phyloP scores from a whole-genome alignment of 2,888 invertebrate genomes.

The Aphrophora alni region DNA sequence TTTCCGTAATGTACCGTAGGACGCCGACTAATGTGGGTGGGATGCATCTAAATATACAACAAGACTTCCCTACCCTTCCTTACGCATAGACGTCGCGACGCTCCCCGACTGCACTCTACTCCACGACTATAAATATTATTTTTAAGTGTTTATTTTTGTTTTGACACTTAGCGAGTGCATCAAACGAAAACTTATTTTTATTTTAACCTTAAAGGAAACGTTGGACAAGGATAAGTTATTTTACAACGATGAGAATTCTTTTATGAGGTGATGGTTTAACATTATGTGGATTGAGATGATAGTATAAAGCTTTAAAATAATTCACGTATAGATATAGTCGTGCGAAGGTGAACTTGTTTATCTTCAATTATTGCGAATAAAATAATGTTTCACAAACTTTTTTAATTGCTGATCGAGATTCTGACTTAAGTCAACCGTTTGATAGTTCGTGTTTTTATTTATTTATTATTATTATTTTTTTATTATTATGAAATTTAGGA shows the following conservation, averaged over 20 bases:
- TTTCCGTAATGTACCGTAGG: background rate
- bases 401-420: no score
- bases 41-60: background rate
- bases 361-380: no score
- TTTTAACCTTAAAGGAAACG: background rate
- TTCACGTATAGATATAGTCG: no score
- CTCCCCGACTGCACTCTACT: background rate
- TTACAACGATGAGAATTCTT: background rate
- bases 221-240: background rate
- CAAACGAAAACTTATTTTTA: background rate
- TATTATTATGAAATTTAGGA: no score
- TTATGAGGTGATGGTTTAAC: background rate
- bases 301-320: no score
- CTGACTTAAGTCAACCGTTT: no score
- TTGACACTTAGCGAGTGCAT: background rate
- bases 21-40: background rate
- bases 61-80: background rate
- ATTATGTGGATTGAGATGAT: no score
- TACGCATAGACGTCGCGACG: background rate
- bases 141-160: background rate
- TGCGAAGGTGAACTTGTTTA: no score
- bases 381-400: no score
- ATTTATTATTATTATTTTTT: no score
- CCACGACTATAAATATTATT: background rate
- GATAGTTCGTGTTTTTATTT: no score